phyloP scores from a whole-genome alignment of 2,888 invertebrate species.

The Eupithecia insigniata region DNA sequence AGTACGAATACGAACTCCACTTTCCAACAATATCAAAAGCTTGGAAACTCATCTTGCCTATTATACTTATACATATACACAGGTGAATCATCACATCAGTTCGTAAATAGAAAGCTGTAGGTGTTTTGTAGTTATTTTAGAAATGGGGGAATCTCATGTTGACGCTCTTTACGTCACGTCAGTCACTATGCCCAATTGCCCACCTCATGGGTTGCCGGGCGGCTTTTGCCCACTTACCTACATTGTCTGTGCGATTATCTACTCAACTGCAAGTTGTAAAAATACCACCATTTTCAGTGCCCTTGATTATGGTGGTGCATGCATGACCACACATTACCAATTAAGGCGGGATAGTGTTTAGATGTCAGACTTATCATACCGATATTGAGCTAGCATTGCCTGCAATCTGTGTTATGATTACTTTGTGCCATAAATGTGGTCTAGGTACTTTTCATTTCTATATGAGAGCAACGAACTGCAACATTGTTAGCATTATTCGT shows the following conservation, averaged over 20 bases:
- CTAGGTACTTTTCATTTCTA: constrained; percentile 9
- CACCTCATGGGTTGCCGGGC: not conserved
- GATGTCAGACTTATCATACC: constrained; percentile 1
- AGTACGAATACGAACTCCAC: not conserved
- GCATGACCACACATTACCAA: not conserved
- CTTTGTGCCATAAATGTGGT: not conserved
- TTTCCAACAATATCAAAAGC: not conserved
- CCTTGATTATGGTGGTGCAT: not conserved
- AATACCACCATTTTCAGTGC: not conserved
- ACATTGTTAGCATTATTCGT: not conserved
- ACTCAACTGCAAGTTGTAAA: not conserved
- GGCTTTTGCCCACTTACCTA: not conserved
- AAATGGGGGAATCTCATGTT: constrained; percentile 29
- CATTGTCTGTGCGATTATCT: not conserved
- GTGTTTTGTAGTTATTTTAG: constrained; percentile 35
- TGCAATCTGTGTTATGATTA: not conserved
- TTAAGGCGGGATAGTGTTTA: constrained; percentile 2
- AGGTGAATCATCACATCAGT: constrained; percentile 15
- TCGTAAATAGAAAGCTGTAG: constrained; percentile 34
- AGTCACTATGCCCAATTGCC: not conserved
- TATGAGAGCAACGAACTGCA: constrained; percentile 11
- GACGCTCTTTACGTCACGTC: constrained; percentile 14
- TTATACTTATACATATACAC: not conserved
- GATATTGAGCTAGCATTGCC: constrained; percentile 5
- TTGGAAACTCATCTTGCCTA: constrained; percentile 4